Evolutionary conservation across 2,888 invertebrate genomes (phyloP).

Genomic region (Meloe dianella): DNA sequence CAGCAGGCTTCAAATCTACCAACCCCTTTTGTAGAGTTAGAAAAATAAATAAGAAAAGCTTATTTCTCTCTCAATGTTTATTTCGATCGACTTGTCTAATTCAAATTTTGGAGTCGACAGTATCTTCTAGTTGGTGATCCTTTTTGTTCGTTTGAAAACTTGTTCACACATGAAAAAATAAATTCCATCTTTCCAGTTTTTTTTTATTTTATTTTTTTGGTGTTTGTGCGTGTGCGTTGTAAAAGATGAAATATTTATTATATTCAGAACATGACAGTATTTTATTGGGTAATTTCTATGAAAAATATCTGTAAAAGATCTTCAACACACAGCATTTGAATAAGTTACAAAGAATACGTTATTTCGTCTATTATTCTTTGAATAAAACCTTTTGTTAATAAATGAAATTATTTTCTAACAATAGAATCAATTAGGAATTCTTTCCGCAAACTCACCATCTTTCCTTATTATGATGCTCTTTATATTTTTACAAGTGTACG

Average conservation of each 20-base stretch:
- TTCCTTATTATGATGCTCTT: neutral
- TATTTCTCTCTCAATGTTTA: neutral
- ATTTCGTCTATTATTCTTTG: neutral
- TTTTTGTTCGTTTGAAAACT: neutral
- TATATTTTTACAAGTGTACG: neutral
- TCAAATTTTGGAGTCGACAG: neutral
- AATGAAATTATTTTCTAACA: neutral
- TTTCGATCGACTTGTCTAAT: neutral
- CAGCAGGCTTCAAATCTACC: too few species aligned
- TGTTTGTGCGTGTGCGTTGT: neutral
- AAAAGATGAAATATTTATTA: slow-evolving; percentile 23
- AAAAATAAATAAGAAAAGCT: too few species aligned
- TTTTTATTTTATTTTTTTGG: neutral
- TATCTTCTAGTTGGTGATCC: neutral
- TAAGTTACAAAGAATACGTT: slow-evolving; percentile 8
- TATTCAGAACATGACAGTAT: slow-evolving; percentile 20
- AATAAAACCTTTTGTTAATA: neutral
- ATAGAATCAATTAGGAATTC: neutral
- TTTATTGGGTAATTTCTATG: slow-evolving; percentile 21
- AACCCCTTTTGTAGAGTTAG: too few species aligned
- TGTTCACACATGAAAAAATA: neutral
- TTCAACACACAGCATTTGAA: slow-evolving; percentile 11
- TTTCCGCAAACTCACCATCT: neutral
- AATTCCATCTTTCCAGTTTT: neutral
- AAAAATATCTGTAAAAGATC: slow-evolving; percentile 9